Percentiles rank a stretch among this genome's conserved stretches.
Evolutionary conservation across 1,140 invertebrate species (phyloP).

Genomic region (Bombus pascuorum): DNA sequence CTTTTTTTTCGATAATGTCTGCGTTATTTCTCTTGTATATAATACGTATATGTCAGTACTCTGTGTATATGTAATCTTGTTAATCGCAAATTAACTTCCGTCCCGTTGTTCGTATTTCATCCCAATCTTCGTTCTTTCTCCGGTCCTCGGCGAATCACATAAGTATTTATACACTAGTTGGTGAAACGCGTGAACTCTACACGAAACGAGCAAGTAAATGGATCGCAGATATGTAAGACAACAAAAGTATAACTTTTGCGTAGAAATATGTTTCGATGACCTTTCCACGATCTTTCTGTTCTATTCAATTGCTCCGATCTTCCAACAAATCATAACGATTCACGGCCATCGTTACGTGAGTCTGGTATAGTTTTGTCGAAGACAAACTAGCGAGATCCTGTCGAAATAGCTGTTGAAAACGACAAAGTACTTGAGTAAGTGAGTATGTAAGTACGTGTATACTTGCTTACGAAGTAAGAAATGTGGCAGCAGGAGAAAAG

Average conservation of each 20-base stretch:
- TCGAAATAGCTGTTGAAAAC: background rate
- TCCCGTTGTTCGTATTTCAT: background rate
- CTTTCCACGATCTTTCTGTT: background rate
- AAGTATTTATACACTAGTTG: background rate
- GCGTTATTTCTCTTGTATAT: background rate
- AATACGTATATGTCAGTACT: background rate
- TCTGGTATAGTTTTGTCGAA: background rate
- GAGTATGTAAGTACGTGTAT: background rate
- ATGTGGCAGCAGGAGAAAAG: too few species aligned
- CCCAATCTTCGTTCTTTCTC: background rate
- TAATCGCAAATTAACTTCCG: background rate
- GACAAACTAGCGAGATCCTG: background rate
- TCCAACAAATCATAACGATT: background rate
- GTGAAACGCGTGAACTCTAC: background rate
- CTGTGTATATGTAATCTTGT: background rate
- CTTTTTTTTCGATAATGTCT: background rate
- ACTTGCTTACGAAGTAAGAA: too few species aligned
- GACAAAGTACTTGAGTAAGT: background rate
- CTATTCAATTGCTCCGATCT: background rate
- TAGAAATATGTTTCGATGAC: background rate
- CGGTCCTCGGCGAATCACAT: background rate
- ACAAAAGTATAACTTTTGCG: background rate
- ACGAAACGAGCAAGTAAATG: background rate
- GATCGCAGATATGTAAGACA: background rate
- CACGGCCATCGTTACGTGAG: background rate